Evolutionary conservation across 2,888 invertebrate genomes (phyloP).

Genomic region (Cordilura impudica): DNA sequence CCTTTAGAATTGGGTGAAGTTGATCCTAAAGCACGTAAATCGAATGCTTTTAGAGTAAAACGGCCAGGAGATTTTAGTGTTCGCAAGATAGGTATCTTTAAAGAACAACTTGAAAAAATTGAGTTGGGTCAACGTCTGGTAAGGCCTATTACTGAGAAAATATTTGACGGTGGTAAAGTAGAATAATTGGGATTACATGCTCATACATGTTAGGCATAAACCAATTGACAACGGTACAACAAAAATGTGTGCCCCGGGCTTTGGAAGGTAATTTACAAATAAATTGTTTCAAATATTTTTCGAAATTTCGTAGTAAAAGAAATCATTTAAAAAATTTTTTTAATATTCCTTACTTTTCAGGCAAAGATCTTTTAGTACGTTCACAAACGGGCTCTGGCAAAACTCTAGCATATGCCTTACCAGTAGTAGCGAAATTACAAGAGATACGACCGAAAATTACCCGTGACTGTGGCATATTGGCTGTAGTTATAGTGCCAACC

Average conservation of each 20-base stretch:
- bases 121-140: conserved; percentile 83
- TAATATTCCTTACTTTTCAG: too few relatives aligned
- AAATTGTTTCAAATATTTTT: too few relatives aligned
- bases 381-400: conserved; percentile 98
- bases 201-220: conserved; percentile 84
- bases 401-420: conserved; percentile 94
- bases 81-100: conserved; percentile 82
- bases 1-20: conserved; percentile 48
- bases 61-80: conserved; percentile 67
- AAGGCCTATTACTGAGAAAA: conserved; percentile 82
- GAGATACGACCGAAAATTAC: conserved; percentile 85
- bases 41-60: conserved; percentile 69
- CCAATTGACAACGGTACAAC: conserved; percentile 91
- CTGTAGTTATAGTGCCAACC: conserved; percentile 92
- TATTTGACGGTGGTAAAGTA: conserved; percentile 86
- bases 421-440: conserved; percentile 89
- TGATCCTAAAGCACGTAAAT: conserved; percentile 58
- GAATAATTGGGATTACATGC: conserved; percentile 85
- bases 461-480: conserved; percentile 87
- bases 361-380: conserved; percentile 86
- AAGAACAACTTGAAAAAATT: conserved; percentile 86
- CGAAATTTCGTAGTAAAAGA: too few relatives aligned
- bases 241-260: conserved; percentile 89
- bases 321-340: too few relatives aligned
- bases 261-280: conserved; percentile 82